Percentiles rank a stretch among this genome's conserved stretches.
Conservation (phyloP, 2,113 vertebrate species). For the Chiloscyllium plagiosum region DNA sequence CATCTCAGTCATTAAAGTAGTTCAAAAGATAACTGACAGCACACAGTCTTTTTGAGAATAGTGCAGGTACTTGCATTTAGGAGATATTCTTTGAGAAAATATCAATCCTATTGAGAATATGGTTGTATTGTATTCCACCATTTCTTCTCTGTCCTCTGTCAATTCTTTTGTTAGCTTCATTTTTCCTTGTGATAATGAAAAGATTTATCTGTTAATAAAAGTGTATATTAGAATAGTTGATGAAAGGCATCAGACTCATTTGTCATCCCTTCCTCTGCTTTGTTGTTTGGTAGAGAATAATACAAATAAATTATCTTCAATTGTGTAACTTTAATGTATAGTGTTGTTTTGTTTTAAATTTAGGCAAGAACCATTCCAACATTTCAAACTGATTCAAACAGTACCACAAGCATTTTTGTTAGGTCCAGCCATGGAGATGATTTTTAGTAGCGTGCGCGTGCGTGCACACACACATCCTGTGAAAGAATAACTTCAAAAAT, state of each 20-base stretch:
- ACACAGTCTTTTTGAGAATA: background rate
- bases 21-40: background rate
- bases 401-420: background rate
- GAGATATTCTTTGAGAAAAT: background rate
- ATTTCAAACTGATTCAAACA: background rate
- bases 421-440: background rate
- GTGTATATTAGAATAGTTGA: background rate
- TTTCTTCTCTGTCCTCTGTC: background rate
- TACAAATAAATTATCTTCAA: background rate
- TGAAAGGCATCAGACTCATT: background rate
- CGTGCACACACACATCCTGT: background rate
- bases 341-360: background rate
- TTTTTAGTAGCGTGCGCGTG: background rate
- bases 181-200: background rate
- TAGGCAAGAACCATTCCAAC: background rate
- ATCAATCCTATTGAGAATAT: background rate
- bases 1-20: background rate
- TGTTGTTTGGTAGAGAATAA: background rate
- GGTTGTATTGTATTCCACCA: background rate
- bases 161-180: background rate
- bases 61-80: background rate
- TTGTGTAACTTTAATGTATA: background rate
- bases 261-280: background rate
- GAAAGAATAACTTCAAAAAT: background rate
- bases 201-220: slow-evolving; percentile 10